Conservation (phyloP, 2,888 invertebrate genomes). For the Macaria notata region DNA sequence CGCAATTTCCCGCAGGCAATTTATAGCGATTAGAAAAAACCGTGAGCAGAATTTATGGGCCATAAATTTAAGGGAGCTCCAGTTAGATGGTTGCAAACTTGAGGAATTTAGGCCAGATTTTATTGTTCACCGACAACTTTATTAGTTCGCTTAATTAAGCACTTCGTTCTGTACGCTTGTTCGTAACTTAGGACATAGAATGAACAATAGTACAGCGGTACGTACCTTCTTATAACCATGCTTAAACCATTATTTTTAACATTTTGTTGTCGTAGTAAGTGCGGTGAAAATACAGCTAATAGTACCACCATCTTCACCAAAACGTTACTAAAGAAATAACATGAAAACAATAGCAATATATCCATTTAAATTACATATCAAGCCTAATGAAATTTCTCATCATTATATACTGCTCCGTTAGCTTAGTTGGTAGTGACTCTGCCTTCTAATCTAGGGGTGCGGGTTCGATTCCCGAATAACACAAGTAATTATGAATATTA, state of each 20-base stretch:
- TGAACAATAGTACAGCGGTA: not conserved
- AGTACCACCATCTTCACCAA: not conserved
- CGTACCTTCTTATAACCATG: not conserved
- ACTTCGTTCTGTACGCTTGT: not conserved
- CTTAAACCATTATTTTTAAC: not conserved
- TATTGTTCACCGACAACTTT: conserved; percentile 10
- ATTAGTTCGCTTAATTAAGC: not conserved
- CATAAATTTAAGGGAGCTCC: conserved; percentile 19
- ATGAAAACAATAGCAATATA: not conserved
- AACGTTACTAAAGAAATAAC: not conserved
- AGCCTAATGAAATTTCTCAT: no score
- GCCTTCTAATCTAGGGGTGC: no score
- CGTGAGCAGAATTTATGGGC: conserved; percentile 24
- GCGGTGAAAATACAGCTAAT: not conserved
- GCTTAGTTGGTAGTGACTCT: no score
- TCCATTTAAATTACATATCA: no score
- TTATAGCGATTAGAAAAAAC: conserved; percentile 28
- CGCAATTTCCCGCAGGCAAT: conserved; percentile 26
- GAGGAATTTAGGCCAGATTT: conserved; percentile 11
- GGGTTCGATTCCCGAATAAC: no score
- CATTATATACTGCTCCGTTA: no score
- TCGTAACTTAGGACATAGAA: not conserved
- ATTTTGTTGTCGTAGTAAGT: not conserved
- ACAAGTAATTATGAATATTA: no score
- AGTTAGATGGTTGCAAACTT: conserved; percentile 16